Evolutionary conservation across 2,797 vertebrate genomes (phyloP).

Genomic region (Hephaestus fuliginosus): DNA sequence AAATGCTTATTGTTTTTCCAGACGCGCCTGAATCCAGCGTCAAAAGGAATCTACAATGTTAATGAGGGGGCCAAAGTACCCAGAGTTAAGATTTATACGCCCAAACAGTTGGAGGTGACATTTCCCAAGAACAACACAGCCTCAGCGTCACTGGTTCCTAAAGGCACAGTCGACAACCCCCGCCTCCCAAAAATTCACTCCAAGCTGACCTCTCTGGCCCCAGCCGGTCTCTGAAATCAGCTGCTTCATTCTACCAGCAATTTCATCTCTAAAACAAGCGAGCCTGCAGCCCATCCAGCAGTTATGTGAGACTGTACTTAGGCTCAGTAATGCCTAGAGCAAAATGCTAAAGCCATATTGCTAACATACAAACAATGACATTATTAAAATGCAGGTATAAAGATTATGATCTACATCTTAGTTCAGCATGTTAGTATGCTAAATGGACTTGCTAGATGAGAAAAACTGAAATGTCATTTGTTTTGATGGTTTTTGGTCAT

Average conservation of each 20-base stretch:
- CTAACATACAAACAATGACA: neutral
- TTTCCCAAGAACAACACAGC: constrained; percentile 67
- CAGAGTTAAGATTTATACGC: constrained; percentile 67
- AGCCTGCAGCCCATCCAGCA: neutral
- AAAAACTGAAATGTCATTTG: no score
- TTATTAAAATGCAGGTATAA: neutral
- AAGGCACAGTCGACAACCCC: constrained; percentile 49
- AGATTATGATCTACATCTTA: no score
- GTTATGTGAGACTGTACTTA: neutral
- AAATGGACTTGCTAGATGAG: no score
- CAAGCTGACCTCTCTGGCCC: constrained; percentile 54
- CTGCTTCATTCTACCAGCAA: constrained; percentile 51
- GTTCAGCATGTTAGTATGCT: no score
- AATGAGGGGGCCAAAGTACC: constrained; percentile 76
- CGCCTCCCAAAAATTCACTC: constrained; percentile 34
- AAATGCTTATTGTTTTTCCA: constrained; percentile 82
- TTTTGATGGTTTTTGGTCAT: no score
- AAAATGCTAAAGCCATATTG: neutral
- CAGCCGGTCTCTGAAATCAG: constrained; percentile 65
- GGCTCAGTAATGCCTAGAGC: neutral
- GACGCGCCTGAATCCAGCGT: constrained; percentile 67
- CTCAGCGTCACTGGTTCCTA: constrained; percentile 32
- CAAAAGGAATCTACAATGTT: constrained; percentile 84
- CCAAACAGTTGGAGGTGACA: constrained; percentile 67
- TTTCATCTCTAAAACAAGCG: neutral